A percentile compares a stretch with the other conserved stretches of the same genome.
phyloP scores from a whole-genome alignment of 2,797 vertebrate species.

The Onychomys torridus region DNA sequence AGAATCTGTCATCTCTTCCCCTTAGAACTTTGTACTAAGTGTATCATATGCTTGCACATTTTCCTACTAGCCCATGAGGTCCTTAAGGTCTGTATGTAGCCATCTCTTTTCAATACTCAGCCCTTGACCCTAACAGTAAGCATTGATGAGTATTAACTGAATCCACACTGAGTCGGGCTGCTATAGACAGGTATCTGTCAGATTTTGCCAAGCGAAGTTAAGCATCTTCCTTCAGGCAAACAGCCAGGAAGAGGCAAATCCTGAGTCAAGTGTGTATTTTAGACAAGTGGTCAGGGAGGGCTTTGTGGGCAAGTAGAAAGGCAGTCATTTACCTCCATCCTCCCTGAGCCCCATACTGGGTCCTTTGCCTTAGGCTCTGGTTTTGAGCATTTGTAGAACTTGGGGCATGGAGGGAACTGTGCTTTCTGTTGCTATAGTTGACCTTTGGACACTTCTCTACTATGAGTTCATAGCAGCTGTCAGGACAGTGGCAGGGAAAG shows the following conservation, averaged over 20 bases:
- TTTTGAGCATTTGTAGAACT: slow-evolving; percentile 5
- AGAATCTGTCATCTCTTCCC: slow-evolving; percentile 34
- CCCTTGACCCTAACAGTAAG: slow-evolving; percentile 14
- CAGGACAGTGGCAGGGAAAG: slow-evolving; percentile 16
- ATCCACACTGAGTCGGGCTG: background rate
- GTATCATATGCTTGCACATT: slow-evolving; percentile 10
- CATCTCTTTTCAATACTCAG: slow-evolving; percentile 8
- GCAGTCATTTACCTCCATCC: background rate
- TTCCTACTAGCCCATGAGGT: background rate
- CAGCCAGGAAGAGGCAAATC: slow-evolving; percentile 57
- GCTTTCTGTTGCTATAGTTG: slow-evolving; percentile 43
- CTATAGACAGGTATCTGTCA: background rate
- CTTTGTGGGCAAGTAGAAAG: background rate
- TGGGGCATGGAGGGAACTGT: background rate
- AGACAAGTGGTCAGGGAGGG: background rate
- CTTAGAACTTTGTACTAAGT: slow-evolving; percentile 47
- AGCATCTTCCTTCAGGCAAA: background rate
- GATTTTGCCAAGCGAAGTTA: slow-evolving; percentile 6
- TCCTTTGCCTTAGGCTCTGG: slow-evolving; percentile 17
- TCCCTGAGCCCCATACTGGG: background rate
- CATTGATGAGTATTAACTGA: slow-evolving; percentile 16
- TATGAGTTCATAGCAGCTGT: slow-evolving; percentile 14
- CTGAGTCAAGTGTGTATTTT: background rate
- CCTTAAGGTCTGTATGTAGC: background rate
- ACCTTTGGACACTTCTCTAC: slow-evolving; percentile 20